Evolutionary conservation across 2,888 invertebrate species (phyloP), one percentile per base, ranked within the genome.

Genomic region (Physocephala rufipes): DNA sequence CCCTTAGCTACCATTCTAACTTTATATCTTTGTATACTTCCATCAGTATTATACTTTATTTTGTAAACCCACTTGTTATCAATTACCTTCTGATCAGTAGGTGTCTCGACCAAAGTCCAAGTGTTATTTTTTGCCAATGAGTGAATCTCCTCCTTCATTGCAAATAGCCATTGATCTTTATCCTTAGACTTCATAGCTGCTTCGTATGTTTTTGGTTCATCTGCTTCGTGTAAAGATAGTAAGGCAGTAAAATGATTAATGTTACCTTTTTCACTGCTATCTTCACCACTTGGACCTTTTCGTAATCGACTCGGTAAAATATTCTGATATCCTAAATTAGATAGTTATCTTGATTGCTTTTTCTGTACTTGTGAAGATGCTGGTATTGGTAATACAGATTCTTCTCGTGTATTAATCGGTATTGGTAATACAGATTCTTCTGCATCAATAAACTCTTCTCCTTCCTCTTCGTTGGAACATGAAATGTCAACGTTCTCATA

Each of bases 41-140:
- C 21, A 21, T 55, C 43, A 16, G 43, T 36, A 1, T 4, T 2
- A 28, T 13, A 28, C 36, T 58, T 76, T 71, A 45, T 71, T 64
- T 78, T 78, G 59, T 74, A 79, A 2, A 79, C 77, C 79, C 80
- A 81, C 80, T 77, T 78, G 19, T 73, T 79, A 30, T 73, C 73
- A 45, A 80, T 75, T 28, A 73, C 62, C 58, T 77, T 78, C 19
- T 69, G 66, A 21, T 69, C 73, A 1, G 49, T 43, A 12, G 76
- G 77, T 53, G 75, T 30, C 2, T 74, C 61, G 19, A 65, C 61
- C 21, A 79, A 67, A 43, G 58, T 45, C 75, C 75, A 76, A 12
- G 76, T 75, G 19, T 75, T 36, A 67, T 76, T 75, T 59, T 70
- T 70, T 15, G 65, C 24, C 43, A 76, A 51, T 15, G 76, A 73